These are phyloP conservation scores for Acanthurus lineatus DNA, from an alignment of 2,797 vertebrate species.

Conservation along the genomic window DNA sequence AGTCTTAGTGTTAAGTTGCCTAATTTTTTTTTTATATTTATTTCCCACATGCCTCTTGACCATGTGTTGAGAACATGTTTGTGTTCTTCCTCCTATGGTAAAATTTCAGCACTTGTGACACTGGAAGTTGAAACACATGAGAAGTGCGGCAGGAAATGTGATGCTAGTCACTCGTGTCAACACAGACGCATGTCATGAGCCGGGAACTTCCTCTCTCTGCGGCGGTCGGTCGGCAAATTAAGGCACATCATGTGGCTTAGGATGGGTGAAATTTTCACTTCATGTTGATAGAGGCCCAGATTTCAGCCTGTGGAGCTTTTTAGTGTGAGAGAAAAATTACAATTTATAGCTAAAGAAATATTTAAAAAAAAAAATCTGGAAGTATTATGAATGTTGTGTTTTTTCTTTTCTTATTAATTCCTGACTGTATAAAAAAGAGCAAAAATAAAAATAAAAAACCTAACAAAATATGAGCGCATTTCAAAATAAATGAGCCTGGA, in stretches of 20 bases:
- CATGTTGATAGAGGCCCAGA: background rate
- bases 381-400: background rate
- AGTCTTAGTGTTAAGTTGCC: background rate
- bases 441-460: background rate
- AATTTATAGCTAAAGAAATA: too few relatives aligned
- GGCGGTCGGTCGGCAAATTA: too few relatives aligned
- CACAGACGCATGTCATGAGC: conserved; percentile 66
- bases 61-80: conserved; percentile 5
- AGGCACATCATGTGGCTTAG: background rate
- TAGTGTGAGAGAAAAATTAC: background rate
- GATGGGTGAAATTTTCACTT: background rate
- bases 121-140: conserved; percentile 64
- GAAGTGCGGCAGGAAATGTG: conserved; percentile 71
- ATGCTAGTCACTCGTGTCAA: conserved; percentile 54
- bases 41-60: accelerated
- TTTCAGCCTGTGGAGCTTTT: background rate
- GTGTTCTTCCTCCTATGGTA: background rate
- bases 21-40: background rate
- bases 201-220: conserved; percentile 66
- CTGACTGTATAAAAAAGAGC: background rate
- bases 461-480: background rate
- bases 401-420: background rate
- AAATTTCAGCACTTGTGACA: conserved; percentile 63
- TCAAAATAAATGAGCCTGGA: background rate
- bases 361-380: background rate